Base-by-base conservation (phyloP, 2,797 vertebrate genomes). In the Moxostoma hubbsi region DNA sequence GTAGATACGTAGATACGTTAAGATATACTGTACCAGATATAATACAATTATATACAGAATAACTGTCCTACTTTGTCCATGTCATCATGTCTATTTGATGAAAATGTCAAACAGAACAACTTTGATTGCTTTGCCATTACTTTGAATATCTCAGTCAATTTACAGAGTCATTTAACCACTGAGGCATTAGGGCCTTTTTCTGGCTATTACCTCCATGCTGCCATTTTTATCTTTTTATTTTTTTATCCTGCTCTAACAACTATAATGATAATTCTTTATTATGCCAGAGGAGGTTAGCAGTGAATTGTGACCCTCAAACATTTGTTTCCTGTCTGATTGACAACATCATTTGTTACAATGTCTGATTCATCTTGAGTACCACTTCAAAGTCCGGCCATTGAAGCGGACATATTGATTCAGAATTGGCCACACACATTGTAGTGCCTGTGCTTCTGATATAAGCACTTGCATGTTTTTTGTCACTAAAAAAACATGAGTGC, bases 281-380 rank as follows among this genome's bases (percentile, higher is more conserved):
- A 81, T 46, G 62, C 43, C 53, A 76, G 53, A 12, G 43, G 71
- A 69, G 59, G 71, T 75, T 55, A 51, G 65, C 5, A 49, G 51
- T 65, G 50, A 68, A 50, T 16, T 53, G 50, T 74, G 64, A 45
- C 78, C 78, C 67, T 63, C 73, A 50, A 58, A 80, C 73, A 80
- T 62, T 77, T 50, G 58, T 81, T 67, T 51, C 36, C 36, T 69
- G 50, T 67, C 59, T 61, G 61, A 68, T 83, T 83, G 73, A 72
- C 24, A 36, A 15, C 47, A 62, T 18, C 13, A 72, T 72, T 72
- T 49, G 54, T 58, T 72, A 54, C 45, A 43, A 43, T 64, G 49
- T 61, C 24, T 67, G 63, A 76, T 58, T 67, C 53, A 67, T 24
- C 24, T 24, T 24, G 8, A 70, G 64, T 49, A 68, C 36, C 64